Evolutionary conservation across 2,888 invertebrate species (phyloP).

Genomic region (Nomada flava): DNA sequence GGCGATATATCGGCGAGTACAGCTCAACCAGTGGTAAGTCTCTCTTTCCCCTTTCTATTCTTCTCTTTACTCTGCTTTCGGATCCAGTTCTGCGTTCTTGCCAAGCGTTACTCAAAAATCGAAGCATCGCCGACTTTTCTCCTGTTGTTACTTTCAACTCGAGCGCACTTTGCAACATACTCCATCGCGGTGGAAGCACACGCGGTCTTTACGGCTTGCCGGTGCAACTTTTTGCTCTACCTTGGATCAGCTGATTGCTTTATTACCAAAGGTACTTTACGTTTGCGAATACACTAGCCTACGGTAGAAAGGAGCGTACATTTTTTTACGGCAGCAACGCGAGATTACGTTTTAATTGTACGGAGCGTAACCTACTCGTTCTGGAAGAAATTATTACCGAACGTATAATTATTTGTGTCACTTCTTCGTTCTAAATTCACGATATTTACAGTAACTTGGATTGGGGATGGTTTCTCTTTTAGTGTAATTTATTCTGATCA

Average conservation of each 20-base stretch:
- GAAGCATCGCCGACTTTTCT: conserved; percentile 9
- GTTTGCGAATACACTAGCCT: not conserved
- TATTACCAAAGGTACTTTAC: conserved; percentile 63
- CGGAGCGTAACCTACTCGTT: not conserved
- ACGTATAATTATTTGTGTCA: not conserved
- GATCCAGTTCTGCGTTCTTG: not conserved
- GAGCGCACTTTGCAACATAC: conserved; percentile 13
- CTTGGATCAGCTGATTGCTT: conserved; percentile 65
- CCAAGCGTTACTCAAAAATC: conserved; percentile 11
- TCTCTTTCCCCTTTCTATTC: conserved; percentile 31
- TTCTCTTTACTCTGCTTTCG: not conserved
- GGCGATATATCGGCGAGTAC: conserved; percentile 92
- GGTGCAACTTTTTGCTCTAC: conserved; percentile 67
- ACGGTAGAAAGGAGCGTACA: not conserved
- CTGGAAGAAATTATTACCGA: not conserved
- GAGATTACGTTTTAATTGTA: conserved; percentile 34
- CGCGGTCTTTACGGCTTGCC: conserved; percentile 40
- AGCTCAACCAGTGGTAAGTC: conserved; percentile 92
- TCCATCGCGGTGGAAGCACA: not conserved
- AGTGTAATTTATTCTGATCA: too few relatives aligned
- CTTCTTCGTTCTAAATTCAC: not conserved
- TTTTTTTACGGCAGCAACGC: conserved; percentile 29
- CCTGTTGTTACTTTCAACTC: conserved; percentile 13
- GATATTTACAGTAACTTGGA: too few relatives aligned
- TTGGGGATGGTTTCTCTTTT: too few relatives aligned